Evolutionary conservation across 1,140 invertebrate genomes (phyloP).

Genomic region (Planococcus citri): DNA sequence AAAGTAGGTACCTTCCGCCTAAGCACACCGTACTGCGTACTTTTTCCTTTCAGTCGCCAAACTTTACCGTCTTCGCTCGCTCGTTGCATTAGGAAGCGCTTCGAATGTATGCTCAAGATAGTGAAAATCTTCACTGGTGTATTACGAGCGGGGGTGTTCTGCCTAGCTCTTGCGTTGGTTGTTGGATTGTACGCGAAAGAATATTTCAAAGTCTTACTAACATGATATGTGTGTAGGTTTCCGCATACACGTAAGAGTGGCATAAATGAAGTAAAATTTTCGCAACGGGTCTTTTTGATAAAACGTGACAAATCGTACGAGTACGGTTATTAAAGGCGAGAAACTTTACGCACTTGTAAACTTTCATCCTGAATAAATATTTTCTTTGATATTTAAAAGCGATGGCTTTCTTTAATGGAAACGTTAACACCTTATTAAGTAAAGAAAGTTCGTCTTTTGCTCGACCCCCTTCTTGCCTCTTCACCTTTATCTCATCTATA

Average conservation of each 20-base stretch:
- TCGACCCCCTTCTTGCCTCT: no score
- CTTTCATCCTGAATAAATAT: neutral
- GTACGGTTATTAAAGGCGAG: neutral
- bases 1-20: neutral
- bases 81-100: no score
- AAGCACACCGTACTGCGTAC: no score
- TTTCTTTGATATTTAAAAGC: conserved; percentile 3
- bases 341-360: neutral
- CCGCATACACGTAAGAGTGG: neutral
- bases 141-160: no score
- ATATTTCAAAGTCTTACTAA: no score
- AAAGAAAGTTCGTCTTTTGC: neutral
- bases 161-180: no score
- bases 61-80: no score
- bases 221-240: neutral
- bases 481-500: no score
- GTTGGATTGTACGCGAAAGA: no score
- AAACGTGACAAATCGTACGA: neutral
- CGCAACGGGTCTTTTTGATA: neutral
- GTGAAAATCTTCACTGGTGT: no score
- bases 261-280: neutral
- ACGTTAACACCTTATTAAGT: conserved; percentile 7
- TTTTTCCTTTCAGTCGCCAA: no score
- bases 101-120: no score
- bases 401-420: neutral